Conservation (phyloP, 2,888 invertebrate genomes). For the Drosophila koepferae region DNA sequence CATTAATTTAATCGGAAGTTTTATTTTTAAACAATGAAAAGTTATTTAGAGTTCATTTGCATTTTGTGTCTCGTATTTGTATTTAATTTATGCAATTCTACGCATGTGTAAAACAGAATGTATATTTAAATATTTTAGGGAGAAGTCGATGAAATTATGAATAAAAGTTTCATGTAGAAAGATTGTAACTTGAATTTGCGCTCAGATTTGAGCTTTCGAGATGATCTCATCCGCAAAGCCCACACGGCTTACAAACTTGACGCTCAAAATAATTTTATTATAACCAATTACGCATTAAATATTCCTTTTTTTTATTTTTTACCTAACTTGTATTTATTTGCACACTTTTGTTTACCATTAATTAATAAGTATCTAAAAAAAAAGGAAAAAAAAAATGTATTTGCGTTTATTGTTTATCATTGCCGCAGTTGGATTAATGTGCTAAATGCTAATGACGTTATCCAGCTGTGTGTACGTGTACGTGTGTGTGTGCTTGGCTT, state of each 20-base stretch:
- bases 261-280: constrained; percentile 25
- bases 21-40: constrained; percentile 1
- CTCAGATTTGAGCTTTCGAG: not conserved
- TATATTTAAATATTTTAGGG: not conserved
- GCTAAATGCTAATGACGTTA: constrained; percentile 57
- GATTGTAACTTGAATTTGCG: constrained; percentile 3
- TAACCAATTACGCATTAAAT: constrained; percentile 48
- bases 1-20: not conserved
- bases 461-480: constrained; percentile 21
- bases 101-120: not conserved
- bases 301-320: constrained; percentile 4
- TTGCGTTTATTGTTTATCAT: constrained; percentile 43
- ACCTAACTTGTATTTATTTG: not conserved
- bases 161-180: constrained; percentile 3
- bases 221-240: constrained; percentile 47
- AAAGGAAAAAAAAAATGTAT: constrained; percentile 33
- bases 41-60: constrained; percentile 2
- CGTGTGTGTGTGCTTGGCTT: constrained; percentile 5
- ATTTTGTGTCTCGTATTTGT: not conserved
- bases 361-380: constrained; percentile 42
- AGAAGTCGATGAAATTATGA: constrained; percentile 8
- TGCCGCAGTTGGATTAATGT: constrained; percentile 42
- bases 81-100: not conserved
- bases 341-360: constrained; percentile 41
- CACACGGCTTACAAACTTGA: constrained; percentile 24